phyloP scores from a whole-genome alignment of 2,888 invertebrate genomes.

The Cryptocheilus praepositus region DNA sequence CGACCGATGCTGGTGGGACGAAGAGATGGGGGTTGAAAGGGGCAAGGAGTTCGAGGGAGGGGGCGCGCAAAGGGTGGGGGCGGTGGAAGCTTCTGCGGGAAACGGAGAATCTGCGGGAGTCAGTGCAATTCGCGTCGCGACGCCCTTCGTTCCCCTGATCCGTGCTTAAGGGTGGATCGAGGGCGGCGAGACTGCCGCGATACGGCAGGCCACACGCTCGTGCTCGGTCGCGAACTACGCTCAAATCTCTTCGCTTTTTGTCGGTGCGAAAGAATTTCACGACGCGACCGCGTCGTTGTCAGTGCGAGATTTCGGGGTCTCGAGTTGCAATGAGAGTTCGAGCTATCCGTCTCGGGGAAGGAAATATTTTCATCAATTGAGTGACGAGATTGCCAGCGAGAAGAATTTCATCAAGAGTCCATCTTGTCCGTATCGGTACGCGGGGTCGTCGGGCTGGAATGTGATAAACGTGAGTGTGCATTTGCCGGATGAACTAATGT shows the following conservation, averaged over 20 bases:
- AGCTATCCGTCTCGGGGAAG: too few species aligned
- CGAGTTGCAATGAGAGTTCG: too few species aligned
- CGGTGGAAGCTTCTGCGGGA: slow-evolving; percentile 59
- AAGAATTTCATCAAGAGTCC: too few species aligned
- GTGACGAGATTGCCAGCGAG: too few species aligned
- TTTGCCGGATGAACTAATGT: slow-evolving; percentile 11
- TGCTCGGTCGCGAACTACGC: neutral
- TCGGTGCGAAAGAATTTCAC: too few species aligned
- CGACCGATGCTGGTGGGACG: slow-evolving; percentile 20
- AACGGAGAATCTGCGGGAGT: slow-evolving; percentile 64
- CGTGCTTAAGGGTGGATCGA: slow-evolving; percentile 37
- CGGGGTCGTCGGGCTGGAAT: slow-evolving; percentile 7
- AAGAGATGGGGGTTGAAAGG: slow-evolving; percentile 27
- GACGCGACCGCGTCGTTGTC: too few species aligned
- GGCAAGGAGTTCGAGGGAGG: slow-evolving; percentile 30
- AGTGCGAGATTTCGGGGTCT: too few species aligned
- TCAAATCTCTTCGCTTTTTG: neutral
- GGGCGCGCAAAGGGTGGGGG: slow-evolving; percentile 46
- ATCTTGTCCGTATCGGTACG: neutral
- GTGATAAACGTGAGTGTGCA: slow-evolving; percentile 25
- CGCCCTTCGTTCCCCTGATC: slow-evolving; percentile 51
- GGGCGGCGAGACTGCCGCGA: slow-evolving; percentile 17
- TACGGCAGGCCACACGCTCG: neutral
- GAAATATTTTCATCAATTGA: too few species aligned
- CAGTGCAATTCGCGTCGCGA: slow-evolving; percentile 71